These are phyloP conservation scores for Gymnoscopelus microlampas DNA, from an alignment of 2,797 vertebrate species.

Conservation along the genomic window DNA sequence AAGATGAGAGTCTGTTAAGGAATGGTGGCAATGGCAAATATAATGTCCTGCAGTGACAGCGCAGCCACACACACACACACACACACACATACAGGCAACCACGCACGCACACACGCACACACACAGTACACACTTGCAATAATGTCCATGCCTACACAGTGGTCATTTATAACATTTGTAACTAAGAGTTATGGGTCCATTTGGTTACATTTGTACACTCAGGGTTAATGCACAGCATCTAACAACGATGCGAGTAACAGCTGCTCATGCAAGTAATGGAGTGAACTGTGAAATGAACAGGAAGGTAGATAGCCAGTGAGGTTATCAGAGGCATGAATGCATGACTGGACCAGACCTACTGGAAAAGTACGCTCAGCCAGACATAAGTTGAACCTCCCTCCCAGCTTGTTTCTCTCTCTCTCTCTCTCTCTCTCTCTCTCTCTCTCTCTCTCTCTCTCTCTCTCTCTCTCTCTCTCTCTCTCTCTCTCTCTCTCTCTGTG, in stretches of 20 bases:
- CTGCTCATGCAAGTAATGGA: constrained; percentile 69
- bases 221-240: constrained; percentile 4
- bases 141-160: constrained; percentile 9
- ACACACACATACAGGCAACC: background rate
- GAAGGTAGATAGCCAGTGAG: constrained; percentile 64
- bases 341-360: constrained; percentile 56
- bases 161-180: background rate
- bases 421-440: constrained; percentile 35
- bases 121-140: constrained; percentile 21
- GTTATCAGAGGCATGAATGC: constrained; percentile 64
- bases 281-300: constrained; percentile 65
- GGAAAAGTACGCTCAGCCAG: constrained; percentile 55
- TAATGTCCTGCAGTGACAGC: constrained; percentile 10
- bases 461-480: constrained; percentile 35
- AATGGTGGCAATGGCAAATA: constrained; percentile 8
- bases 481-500: constrained; percentile 33
- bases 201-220: background rate
- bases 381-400: constrained; percentile 42
- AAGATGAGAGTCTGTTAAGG: constrained; percentile 51
- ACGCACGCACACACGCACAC: constrained; percentile 19
- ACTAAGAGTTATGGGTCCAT: background rate
- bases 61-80: constrained; percentile 5
- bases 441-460: constrained; percentile 38
- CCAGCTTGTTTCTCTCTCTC: background rate
- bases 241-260: constrained; percentile 51